Evolutionary conservation across 2,888 invertebrate genomes (phyloP), one percentile per base, ranked within the genome.

Genomic region (Macaria notata): DNA sequence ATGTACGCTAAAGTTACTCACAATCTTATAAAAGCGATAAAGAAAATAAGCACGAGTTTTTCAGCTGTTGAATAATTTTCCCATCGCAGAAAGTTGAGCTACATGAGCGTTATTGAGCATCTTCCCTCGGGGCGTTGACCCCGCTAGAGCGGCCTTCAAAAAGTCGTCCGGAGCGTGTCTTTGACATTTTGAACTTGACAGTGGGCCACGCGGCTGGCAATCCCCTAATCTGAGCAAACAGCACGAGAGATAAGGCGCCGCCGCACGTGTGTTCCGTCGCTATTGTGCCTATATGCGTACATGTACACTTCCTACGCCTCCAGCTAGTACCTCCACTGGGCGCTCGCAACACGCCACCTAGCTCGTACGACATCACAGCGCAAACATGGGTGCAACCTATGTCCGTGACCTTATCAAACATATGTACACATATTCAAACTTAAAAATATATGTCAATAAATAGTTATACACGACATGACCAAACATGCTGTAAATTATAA

Each of bases 151-250:
- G 65, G 76, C 76, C 77, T 76, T 76, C 70, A 67, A 68, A 65
- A 71, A 66, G 61, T 43, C 56, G 58, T 67, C 64, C 65, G 64
- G 56, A 65, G 61, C 67, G 72, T 73, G 79, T 74, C 76, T 82
- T 79, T 86, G 85, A 86, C 85, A 84, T 79, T 83, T 83, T 89
- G 86, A 89, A 90, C 89, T 89, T 89, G 90, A 86, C 87, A 84
- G 78, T 87, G 83, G 77, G 71, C 72, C 76, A 75, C 68, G 74
- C 70, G 75, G 74, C 73, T 68, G 67, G 68, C 62, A 67, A 68
- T 54, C 54, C 67, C 63, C 74, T 82, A 83, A 86, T 83, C 84
- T 71, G 79, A 65, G 73, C 81, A 87, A 84, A 87, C 82, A 85
- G 64, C 73, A 71, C 75, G 73, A 73, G 72, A 75, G 80, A 81